These are phyloP conservation scores for Aphelenchoides fujianensis DNA, from an alignment of 1,140 invertebrate genomes.

Conservation along the genomic window DNA sequence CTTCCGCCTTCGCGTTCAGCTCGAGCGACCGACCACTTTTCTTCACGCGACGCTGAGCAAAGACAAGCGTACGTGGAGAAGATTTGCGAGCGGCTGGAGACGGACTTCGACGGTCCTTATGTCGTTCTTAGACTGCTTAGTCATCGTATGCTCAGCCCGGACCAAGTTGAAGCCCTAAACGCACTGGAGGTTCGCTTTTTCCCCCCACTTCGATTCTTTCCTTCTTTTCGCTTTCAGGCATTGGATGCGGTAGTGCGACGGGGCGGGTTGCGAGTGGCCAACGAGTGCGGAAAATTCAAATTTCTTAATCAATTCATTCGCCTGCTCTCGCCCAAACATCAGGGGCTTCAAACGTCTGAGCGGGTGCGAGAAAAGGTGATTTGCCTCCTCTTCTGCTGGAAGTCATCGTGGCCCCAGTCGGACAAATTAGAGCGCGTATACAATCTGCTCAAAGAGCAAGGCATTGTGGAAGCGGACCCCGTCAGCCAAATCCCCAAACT, in stretches of 20 bases:
- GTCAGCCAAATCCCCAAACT: conserved; percentile 13
- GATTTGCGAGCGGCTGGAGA: conserved; percentile 75
- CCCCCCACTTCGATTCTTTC: background rate
- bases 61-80: conserved; percentile 63
- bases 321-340: conserved; percentile 89
- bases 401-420: conserved; percentile 67
- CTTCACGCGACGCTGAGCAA: conserved; percentile 35
- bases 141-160: conserved; percentile 76
- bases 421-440: conserved; percentile 86
- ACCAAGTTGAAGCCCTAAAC: conserved; percentile 78
- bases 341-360: conserved; percentile 77
- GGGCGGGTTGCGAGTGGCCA: conserved; percentile 78
- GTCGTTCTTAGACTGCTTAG: conserved; percentile 77
- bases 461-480: conserved; percentile 74
- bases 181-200: conserved; percentile 69
- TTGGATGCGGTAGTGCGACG: conserved; percentile 82
- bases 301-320: conserved; percentile 97
- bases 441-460: conserved; percentile 88
- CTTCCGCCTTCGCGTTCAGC: no score
- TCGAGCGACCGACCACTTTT: conserved; percentile 34
- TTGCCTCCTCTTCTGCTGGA: conserved; percentile 81
- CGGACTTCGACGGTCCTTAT: conserved; percentile 74
- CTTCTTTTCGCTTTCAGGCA: conserved; percentile 66
- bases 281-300: conserved; percentile 86
- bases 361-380: conserved; percentile 77